Evolutionary conservation across 2,113 vertebrate species (phyloP), one percentile per base, ranked within the genome.

Genomic region (Nerophis ophidion): DNA sequence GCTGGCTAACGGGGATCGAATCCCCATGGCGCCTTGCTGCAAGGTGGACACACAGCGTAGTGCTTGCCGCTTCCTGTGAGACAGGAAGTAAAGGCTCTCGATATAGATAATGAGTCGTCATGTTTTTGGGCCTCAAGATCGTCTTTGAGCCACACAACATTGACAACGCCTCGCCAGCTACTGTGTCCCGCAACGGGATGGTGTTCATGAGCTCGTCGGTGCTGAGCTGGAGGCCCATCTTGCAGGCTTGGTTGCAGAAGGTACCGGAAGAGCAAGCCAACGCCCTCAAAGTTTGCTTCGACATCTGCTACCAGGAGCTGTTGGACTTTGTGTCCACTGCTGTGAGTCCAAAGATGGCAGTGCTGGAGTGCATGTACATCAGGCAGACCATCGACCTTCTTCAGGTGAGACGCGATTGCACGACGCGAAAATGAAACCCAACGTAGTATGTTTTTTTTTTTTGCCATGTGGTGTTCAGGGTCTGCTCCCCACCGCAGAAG

Each of bases 141-240:
- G 81, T 95, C 14, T 96, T 95, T 67, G 94, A 96, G 65, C 92
- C 92, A 65, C 91, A 95, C 83, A 94, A 93, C 68, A 94, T 95
- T 72, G 94, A 95, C 79, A 96, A 96, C 7, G 93, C 93, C 35
- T 96, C 94, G 34, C 94, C 94, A 4, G 94, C 93, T 47, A 95
- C 94, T 0, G 94, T 96, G 67, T 96, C 94, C 44, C 91, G 94
- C 44, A 91, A 93, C 62, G 94, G 94, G 3, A 95, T 96, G 92
- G 93, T 96, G 48, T 95, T 94, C 71, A 94, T 95, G 92, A 96
- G 94, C 70, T 95, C 94, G 17, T 96, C 93, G 6, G 66, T 93
- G 63, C 90, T 96, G 6, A 92, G 11, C 46, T 96, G 94, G 93
- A 88, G 82, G 47, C 92, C 93, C 54, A 89, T 66, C 7, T 61